A percentile compares a stretch with the other conserved stretches of the same genome.
These are phyloP conservation scores for Dione juno DNA, from an alignment of 2,888 invertebrate species.

Conservation along the genomic window DNA sequence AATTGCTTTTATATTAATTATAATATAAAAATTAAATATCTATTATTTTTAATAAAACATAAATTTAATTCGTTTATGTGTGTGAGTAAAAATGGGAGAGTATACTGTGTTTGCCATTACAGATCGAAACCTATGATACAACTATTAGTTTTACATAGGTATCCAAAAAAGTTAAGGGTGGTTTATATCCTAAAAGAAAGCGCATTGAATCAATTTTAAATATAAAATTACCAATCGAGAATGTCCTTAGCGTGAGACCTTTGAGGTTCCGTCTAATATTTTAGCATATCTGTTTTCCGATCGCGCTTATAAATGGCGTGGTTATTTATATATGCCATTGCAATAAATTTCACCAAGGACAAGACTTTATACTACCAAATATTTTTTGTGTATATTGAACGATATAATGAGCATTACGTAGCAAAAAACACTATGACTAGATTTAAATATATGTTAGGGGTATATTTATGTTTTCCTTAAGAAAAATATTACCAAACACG, in stretches of 20 bases:
- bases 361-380: conserved; percentile 22
- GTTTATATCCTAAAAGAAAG: background rate
- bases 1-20: too few relatives aligned
- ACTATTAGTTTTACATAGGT: background rate
- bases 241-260: conserved; percentile 44
- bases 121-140: too few relatives aligned
- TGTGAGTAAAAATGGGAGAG: too few relatives aligned
- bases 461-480: background rate
- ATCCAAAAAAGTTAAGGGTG: background rate
- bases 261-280: conserved; percentile 37
- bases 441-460: background rate
- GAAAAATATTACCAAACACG: background rate
- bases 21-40: too few relatives aligned
- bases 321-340: conserved; percentile 38
- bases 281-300: conserved; percentile 40
- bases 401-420: too few relatives aligned
- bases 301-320: conserved; percentile 41
- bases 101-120: too few relatives aligned
- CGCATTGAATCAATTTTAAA: conserved; percentile 24
- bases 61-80: too few relatives aligned
- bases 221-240: conserved; percentile 19
- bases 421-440: background rate
- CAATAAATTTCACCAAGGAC: conserved; percentile 43
- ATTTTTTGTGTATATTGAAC: background rate
- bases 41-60: too few relatives aligned